Percentiles rank a stretch among this genome's conserved stretches.
phyloP scores from a whole-genome alignment of 2,888 invertebrate genomes.

The Falcaria lacertinaria region DNA sequence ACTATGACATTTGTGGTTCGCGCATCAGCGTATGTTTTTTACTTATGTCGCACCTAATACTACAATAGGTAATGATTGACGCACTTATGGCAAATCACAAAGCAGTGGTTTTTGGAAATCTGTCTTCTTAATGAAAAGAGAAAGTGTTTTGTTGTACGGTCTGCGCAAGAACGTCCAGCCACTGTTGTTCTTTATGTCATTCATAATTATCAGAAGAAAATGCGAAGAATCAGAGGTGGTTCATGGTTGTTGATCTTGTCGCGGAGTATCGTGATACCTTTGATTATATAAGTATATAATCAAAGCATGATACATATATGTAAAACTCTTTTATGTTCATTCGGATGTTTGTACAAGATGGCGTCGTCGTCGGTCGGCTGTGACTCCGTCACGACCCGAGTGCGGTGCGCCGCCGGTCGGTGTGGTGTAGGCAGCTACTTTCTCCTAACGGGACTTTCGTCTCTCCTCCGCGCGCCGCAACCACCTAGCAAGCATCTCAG shows the following conservation, averaged over 20 bases:
- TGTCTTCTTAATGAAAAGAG: constrained; percentile 44
- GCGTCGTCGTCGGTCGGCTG: constrained; percentile 43
- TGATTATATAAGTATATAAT: too few relatives aligned
- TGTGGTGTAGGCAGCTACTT: constrained; percentile 72
- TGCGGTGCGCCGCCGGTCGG: constrained; percentile 16
- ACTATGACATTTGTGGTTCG: constrained; percentile 14
- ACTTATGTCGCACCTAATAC: constrained; percentile 14
- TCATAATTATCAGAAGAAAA: too few relatives aligned
- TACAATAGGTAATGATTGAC: constrained; percentile 44
- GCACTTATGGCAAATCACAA: too few relatives aligned
- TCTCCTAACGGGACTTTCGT: constrained; percentile 73
- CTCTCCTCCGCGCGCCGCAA: constrained; percentile 29
- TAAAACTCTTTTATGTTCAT: constrained; percentile 50
- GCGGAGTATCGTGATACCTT: too few relatives aligned
- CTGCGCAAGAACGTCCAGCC: constrained; percentile 10
- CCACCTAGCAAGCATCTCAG: constrained; percentile 26
- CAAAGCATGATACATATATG: constrained; percentile 39
- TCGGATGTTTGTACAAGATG: constrained; percentile 51
- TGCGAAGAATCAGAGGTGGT: too few relatives aligned
- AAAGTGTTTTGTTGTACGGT: constrained; percentile 35
- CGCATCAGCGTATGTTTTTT: constrained; percentile 11
- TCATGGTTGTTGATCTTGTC: too few relatives aligned
- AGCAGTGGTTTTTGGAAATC: constrained; percentile 38
- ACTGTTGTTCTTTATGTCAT: constrained; percentile 5
- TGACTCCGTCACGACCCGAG: constrained; percentile 55